These are phyloP conservation scores for Eustalomyia histrio DNA, from an alignment of 2,888 invertebrate species.

Conservation along the genomic window DNA sequence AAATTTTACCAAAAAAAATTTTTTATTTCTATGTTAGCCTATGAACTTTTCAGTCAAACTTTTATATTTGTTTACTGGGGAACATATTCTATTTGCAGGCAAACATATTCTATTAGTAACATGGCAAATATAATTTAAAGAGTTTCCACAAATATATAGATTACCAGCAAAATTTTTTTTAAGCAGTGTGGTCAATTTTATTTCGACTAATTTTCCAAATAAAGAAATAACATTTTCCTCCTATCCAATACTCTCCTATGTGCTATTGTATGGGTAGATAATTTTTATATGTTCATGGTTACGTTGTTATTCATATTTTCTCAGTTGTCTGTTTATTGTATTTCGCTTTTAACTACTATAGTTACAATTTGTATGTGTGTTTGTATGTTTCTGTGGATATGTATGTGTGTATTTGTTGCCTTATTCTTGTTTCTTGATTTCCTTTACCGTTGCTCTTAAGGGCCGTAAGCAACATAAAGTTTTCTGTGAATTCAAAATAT, in stretches of 20 bases:
- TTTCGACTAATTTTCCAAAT: too few species aligned
- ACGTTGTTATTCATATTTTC: constrained; percentile 50
- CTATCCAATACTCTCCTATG: background rate
- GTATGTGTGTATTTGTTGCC: constrained; percentile 29
- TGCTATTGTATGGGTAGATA: background rate
- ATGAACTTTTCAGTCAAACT: too few species aligned
- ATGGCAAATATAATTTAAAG: too few species aligned
- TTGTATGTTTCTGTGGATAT: background rate
- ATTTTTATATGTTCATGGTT: constrained; percentile 1
- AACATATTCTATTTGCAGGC: too few species aligned
- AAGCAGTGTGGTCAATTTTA: too few species aligned
- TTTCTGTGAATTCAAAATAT: constrained; percentile 59
- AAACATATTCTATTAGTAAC: too few species aligned
- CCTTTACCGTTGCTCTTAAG: constrained; percentile 62
- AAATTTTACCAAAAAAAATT: too few species aligned
- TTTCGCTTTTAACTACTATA: constrained; percentile 49
- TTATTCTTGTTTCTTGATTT: constrained; percentile 63
- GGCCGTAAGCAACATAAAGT: constrained; percentile 47
- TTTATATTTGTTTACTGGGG: too few species aligned
- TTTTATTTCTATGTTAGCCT: too few species aligned
- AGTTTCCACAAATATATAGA: too few species aligned
- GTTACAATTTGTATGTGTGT: constrained; percentile 20
- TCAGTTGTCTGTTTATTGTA: constrained; percentile 58
- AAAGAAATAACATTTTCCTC: background rate
- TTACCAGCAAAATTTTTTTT: too few species aligned